phyloP scores from a whole-genome alignment of 1,140 invertebrate genomes.

The Thrips palmi region DNA sequence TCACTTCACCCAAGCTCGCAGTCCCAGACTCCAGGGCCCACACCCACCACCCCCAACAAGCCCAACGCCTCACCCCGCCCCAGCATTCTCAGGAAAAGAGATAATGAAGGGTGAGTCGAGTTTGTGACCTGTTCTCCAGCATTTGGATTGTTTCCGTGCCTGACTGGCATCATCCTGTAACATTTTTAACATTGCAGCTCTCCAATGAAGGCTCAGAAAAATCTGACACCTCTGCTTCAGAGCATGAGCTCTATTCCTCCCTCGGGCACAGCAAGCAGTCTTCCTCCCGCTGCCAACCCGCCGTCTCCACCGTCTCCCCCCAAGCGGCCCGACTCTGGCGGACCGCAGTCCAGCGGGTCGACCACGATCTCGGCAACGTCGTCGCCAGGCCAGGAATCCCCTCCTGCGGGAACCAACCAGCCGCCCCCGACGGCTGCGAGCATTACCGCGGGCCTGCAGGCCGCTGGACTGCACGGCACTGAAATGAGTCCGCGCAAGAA shows the following conservation, averaged over 20 bases:
- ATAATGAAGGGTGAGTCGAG: conserved; percentile 30
- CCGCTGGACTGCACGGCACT: conserved; percentile 18
- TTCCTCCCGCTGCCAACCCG: conserved; percentile 16
- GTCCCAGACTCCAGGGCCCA: conserved; percentile 4
- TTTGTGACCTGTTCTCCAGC: conserved; percentile 2
- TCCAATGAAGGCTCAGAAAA: conserved; percentile 34
- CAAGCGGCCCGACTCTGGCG: conserved; percentile 20
- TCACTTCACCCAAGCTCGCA: no score
- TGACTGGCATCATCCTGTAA: not conserved
- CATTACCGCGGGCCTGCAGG: conserved; percentile 13
- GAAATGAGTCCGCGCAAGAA: conserved; percentile 35
- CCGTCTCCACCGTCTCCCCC: conserved; percentile 26
- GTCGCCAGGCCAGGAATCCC: conserved; percentile 41
- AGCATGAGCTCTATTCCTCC: conserved; percentile 20
- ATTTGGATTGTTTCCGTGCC: conserved; percentile 4
- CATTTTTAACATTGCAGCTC: conserved; percentile 20
- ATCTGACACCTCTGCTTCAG: conserved; percentile 35
- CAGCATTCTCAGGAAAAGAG: conserved; percentile 44
- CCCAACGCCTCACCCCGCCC: conserved; percentile 44
- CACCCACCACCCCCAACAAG: conserved; percentile 20
- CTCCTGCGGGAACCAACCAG: conserved; percentile 1
- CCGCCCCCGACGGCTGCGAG: not conserved
- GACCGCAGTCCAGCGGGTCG: conserved; percentile 34
- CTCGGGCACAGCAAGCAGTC: conserved; percentile 11
- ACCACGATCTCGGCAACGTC: conserved; percentile 62